phyloP scores from a whole-genome alignment of 2,888 invertebrate genomes.

The Troides aeacus region DNA sequence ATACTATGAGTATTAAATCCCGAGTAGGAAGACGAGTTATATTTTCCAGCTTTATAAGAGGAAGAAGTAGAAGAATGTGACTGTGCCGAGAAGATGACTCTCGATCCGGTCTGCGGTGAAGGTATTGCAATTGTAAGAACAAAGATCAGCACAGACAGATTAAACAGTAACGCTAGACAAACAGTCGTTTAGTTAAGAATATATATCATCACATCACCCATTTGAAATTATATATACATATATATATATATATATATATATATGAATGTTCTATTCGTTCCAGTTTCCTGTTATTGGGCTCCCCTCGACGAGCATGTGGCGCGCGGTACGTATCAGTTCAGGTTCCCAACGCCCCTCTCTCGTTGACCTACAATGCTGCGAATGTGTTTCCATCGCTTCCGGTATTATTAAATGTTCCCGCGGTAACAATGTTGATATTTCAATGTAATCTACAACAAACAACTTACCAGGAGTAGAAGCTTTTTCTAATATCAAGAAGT shows the following conservation, averaged over 20 bases:
- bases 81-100: no score
- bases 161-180: no score
- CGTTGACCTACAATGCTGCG: slow-evolving; percentile 23
- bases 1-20: no score
- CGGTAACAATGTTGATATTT: slow-evolving; percentile 11
- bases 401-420: not conserved
- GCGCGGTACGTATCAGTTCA: slow-evolving; percentile 1
- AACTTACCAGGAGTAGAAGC: not conserved
- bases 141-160: no score
- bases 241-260: not conserved
- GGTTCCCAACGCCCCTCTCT: slow-evolving; percentile 20
- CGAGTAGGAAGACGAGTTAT: no score
- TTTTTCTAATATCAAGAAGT: not conserved
- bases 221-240: no score
- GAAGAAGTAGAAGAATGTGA: no score
- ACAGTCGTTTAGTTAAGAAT: no score
- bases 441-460: not conserved
- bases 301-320: slow-evolving; percentile 1
- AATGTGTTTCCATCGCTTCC: slow-evolving; percentile 9
- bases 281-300: slow-evolving; percentile 9
- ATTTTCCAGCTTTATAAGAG: no score
- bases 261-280: slow-evolving; percentile 9
- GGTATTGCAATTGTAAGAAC: no score
- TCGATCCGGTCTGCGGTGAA: no score
- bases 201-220: no score